Evolutionary conservation across 2,888 invertebrate species (phyloP).

Genomic region (Hermaeophaga mercurialis): DNA sequence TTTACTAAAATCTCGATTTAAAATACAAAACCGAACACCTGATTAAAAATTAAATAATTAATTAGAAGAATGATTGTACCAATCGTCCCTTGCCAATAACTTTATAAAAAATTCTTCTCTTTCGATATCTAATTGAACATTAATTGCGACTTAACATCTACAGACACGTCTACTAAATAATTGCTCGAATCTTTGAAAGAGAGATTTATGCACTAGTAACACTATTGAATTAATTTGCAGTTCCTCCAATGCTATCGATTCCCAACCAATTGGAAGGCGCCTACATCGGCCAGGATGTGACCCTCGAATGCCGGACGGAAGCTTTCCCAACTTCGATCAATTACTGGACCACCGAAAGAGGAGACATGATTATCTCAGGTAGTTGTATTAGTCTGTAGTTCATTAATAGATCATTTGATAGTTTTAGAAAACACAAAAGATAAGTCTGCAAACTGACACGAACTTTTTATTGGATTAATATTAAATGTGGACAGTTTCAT

Average conservation of each 20-base stretch:
- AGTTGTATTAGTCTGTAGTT: conserved; percentile 48
- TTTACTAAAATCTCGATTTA: too few relatives aligned
- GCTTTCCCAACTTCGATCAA: conserved; percentile 92
- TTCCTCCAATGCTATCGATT: conserved; percentile 93
- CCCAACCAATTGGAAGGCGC: conserved; percentile 92
- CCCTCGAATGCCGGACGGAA: conserved; percentile 88
- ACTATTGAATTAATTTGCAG: conserved; percentile 58
- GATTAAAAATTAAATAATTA: too few relatives aligned
- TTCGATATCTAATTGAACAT: background rate
- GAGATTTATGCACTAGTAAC: conserved; percentile 3
- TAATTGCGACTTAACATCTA: background rate
- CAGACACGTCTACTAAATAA: background rate
- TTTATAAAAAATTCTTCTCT: too few relatives aligned
- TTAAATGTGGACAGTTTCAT: too few relatives aligned
- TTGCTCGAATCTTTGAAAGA: background rate
- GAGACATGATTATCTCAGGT: conserved; percentile 94
- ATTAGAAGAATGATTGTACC: too few relatives aligned
- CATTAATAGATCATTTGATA: too few relatives aligned
- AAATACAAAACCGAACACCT: too few relatives aligned
- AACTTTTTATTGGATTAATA: too few relatives aligned
- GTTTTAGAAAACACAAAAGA: too few relatives aligned
- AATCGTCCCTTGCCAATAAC: too few relatives aligned
- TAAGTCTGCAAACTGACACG: too few relatives aligned
- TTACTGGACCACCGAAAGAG: conserved; percentile 91
- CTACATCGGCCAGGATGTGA: conserved; percentile 85